These are phyloP conservation scores for Gyps fulvus DNA, from an alignment of 2,113 vertebrate genomes.

Conservation along the genomic window DNA sequence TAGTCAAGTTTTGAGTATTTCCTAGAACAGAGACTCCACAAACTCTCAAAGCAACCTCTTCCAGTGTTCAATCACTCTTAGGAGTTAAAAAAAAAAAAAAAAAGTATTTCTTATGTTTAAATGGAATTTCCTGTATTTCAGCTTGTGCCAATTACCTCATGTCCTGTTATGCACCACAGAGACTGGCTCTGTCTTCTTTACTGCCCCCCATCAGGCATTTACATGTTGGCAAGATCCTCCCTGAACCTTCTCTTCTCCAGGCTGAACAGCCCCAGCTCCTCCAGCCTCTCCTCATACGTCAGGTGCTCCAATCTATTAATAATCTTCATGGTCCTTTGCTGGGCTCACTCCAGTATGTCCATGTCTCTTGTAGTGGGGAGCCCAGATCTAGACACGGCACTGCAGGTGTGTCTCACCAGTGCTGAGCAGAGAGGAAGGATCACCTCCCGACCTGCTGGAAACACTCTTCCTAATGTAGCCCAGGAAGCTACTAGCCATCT, in stretches of 20 bases:
- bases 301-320: background rate
- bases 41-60: background rate
- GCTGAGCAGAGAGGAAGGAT: background rate
- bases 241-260: background rate
- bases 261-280: background rate
- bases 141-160: background rate
- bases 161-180: background rate
- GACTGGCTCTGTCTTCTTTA: background rate
- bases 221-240: background rate
- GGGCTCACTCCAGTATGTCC: background rate
- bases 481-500: background rate
- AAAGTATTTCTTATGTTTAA: background rate
- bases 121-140: background rate
- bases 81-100: background rate
- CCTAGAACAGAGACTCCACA: background rate
- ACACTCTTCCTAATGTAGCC: background rate
- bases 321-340: background rate
- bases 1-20: background rate
- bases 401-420: background rate
- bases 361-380: background rate
- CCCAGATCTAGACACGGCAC: background rate
- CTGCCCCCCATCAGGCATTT: background rate
- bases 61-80: background rate
- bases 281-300: background rate
- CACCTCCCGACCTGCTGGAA: background rate